Evolutionary conservation across 2,113 vertebrate species (phyloP).

Genomic region (Trichechus manatus): DNA sequence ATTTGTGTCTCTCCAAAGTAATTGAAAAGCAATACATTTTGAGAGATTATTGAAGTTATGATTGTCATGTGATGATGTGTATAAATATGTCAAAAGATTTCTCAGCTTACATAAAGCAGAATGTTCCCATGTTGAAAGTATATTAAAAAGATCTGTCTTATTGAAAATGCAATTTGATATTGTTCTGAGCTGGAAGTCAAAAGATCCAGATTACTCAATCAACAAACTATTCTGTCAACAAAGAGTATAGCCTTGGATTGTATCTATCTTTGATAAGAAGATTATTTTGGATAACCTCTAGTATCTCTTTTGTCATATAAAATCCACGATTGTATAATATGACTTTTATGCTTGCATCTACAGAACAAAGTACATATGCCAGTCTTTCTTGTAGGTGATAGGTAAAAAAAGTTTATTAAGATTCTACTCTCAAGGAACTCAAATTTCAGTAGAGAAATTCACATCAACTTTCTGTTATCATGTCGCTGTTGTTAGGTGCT

Average conservation of each 20-base stretch:
- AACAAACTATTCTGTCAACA: neutral
- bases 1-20: neutral
- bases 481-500: no score
- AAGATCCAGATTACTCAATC: neutral
- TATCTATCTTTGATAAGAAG: neutral
- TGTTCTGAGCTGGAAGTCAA: neutral
- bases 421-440: neutral
- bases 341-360: neutral
- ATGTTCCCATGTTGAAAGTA: neutral
- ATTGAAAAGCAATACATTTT: neutral
- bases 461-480: neutral
- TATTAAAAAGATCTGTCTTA: neutral
- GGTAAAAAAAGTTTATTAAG: neutral
- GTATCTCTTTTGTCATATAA: neutral
- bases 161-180: neutral
- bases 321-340: neutral
- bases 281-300: neutral
- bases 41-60: neutral
- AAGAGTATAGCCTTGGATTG: neutral
- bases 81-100: neutral
- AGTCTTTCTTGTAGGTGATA: neutral
- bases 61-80: neutral
- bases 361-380: neutral
- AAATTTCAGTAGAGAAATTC: neutral
- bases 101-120: neutral